Conservation (phyloP, 1,140 invertebrate genomes). For the Brachionus rotundiformis region DNA sequence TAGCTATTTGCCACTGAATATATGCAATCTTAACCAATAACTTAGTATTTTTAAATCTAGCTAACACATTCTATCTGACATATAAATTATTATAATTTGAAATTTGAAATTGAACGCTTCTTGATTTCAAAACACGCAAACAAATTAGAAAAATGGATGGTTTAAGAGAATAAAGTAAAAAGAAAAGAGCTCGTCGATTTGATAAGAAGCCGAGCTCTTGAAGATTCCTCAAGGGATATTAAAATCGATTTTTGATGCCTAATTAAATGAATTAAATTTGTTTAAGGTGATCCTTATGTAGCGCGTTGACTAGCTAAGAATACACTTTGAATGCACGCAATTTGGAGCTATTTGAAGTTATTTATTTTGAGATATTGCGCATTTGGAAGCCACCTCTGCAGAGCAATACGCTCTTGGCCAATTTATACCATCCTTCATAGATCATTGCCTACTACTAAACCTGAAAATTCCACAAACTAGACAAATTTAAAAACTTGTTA, state of each 20-base stretch:
- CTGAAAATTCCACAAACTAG: not conserved
- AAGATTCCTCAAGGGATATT: not conserved
- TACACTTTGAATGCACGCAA: not conserved
- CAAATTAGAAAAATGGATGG: not conserved
- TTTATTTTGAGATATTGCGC: constrained; percentile 2
- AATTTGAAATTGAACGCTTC: not conserved
- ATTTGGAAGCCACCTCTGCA: not conserved
- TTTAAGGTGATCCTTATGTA: not conserved
- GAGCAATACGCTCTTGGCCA: not conserved
- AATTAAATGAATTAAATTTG: not conserved
- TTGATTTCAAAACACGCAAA: not conserved
- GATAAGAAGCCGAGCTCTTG: not conserved
- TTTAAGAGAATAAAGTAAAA: not conserved
- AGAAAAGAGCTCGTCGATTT: not conserved
- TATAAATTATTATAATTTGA: constrained; percentile 18
- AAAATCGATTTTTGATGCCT: not conserved
- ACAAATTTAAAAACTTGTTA: not conserved
- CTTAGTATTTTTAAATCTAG: not conserved
- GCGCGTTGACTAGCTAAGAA: not conserved
- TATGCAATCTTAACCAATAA: not conserved
- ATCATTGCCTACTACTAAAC: not conserved
- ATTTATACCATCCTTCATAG: constrained; percentile 9
- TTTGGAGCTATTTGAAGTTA: not conserved
- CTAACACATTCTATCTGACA: not conserved
- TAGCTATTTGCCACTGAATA: not conserved